These are phyloP conservation scores for Aradophagus sp. DNA, from an alignment of 1,140 invertebrate species.

Conservation along the genomic window DNA sequence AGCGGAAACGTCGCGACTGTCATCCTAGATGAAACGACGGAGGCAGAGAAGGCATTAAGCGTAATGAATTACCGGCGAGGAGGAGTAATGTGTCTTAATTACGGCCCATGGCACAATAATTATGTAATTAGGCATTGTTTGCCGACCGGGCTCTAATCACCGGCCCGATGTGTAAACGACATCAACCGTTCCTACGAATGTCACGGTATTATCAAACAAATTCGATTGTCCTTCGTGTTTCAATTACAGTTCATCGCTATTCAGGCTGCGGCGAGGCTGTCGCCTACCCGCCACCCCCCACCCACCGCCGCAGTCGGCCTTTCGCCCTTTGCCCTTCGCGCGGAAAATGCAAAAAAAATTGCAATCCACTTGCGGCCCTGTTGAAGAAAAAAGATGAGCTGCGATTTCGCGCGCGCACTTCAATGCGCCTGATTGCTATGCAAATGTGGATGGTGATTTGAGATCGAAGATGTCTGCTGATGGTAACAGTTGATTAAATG, in stretches of 20 bases:
- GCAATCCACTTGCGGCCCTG: no score
- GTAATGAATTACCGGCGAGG: slow-evolving; percentile 72
- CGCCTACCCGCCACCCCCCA: no score
- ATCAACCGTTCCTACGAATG: slow-evolving; percentile 58
- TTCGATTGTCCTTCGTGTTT: slow-evolving; percentile 49
- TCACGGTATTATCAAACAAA: slow-evolving; percentile 54
- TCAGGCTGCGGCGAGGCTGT: slow-evolving; percentile 27
- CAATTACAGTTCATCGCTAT: slow-evolving; percentile 48
- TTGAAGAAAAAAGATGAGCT: no score
- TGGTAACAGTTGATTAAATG: no score
- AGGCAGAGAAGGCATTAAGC: slow-evolving; percentile 72
- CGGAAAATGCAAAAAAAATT: no score
- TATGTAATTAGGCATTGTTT: slow-evolving; percentile 75
- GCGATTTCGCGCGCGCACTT: no score
- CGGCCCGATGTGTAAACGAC: slow-evolving; percentile 66
- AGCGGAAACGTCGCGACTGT: slow-evolving; percentile 67
- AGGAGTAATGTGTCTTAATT: slow-evolving; percentile 74
- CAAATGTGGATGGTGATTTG: no score
- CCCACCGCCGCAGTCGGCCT: no score
- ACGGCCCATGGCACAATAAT: slow-evolving; percentile 71
- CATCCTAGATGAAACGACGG: slow-evolving; percentile 69
- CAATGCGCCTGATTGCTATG: no score
- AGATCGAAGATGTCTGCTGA: no score
- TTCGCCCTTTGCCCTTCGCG: no score
- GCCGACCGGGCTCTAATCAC: slow-evolving; percentile 69